phyloP scores from a whole-genome alignment of 2,797 vertebrate species.

The Pseudochirops corinnae region DNA sequence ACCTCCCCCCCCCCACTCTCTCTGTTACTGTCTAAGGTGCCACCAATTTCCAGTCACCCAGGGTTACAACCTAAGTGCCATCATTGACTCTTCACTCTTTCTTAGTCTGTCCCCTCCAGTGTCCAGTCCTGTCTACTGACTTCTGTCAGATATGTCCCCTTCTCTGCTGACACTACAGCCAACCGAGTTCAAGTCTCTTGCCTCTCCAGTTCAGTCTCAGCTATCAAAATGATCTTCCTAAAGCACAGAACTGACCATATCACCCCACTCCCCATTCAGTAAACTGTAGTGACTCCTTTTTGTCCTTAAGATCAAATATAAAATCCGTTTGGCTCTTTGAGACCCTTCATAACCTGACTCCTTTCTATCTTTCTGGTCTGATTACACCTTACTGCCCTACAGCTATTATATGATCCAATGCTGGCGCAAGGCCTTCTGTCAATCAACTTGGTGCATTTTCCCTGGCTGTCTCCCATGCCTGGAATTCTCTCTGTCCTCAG shows the following conservation, averaged over 20 bases:
- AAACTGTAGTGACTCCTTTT: neutral
- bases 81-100: neutral
- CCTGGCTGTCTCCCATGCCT: neutral
- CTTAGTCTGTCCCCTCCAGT: neutral
- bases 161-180: neutral
- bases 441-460: neutral
- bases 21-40: neutral
- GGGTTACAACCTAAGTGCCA: neutral
- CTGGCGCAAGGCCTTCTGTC: neutral
- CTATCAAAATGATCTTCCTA: neutral
- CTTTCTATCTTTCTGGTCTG: neutral
- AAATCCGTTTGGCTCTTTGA: neutral
- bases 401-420: neutral
- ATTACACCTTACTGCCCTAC: neutral
- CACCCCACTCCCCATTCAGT: neutral
- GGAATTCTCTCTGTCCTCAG: accelerated
- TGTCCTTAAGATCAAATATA: neutral
- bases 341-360: neutral
- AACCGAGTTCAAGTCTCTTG: neutral
- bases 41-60: neutral
- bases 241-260: neutral
- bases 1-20: neutral
- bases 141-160: neutral
- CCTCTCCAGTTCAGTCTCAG: neutral
- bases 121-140: neutral